phyloP scores from a whole-genome alignment of 2,888 invertebrate species.

The Eubasilissa splendida region DNA sequence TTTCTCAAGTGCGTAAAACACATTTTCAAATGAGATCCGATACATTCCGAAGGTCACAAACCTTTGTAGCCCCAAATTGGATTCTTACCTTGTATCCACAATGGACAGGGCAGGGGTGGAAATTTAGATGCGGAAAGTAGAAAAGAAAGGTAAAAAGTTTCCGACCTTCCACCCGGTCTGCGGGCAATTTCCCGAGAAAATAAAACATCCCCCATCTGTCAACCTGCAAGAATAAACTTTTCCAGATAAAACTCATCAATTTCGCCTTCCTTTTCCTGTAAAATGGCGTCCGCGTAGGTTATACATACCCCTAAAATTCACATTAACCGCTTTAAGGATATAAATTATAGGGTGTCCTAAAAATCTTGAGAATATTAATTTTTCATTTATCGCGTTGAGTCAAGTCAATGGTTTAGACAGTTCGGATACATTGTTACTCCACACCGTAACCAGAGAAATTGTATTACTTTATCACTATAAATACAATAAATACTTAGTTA shows the following conservation, averaged over 20 bases:
- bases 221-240: constrained; percentile 41
- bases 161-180: constrained; percentile 14
- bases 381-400: no score
- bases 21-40: no score
- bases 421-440: no score
- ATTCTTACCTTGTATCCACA: constrained; percentile 5
- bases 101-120: constrained; percentile 1
- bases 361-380: no score
- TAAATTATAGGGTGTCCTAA: no score
- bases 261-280: constrained; percentile 11
- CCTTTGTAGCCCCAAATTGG: not conserved
- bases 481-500: no score
- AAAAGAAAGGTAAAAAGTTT: constrained; percentile 20
- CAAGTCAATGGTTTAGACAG: no score
- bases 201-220: constrained; percentile 38
- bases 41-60: not conserved
- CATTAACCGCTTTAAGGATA: constrained; percentile 1
- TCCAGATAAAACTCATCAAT: constrained; percentile 44
- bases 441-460: no score
- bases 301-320: constrained; percentile 3
- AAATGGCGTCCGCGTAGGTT: not conserved
- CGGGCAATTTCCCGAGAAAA: constrained; percentile 34
- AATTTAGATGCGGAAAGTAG: not conserved
- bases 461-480: no score
- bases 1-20: no score